Base-by-base conservation (phyloP, 2,113 vertebrate species). In the Oophaga pumilio region DNA sequence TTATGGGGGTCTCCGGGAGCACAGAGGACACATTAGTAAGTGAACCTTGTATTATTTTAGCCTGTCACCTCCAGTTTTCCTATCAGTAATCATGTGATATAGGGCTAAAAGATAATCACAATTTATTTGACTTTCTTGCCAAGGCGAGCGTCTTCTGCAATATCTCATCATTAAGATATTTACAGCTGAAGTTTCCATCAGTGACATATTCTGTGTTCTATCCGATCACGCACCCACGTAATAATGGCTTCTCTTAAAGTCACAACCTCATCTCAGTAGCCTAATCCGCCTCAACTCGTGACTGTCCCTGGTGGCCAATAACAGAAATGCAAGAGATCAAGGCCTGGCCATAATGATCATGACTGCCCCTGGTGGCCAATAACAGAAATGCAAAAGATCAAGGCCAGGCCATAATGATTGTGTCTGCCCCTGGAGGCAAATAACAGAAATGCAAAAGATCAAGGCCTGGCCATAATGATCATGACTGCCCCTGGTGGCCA, bases 61-160 rank as follows among this genome's bases (percentile, higher is more conserved):
- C 20, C 15, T 26, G 60, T 68, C 80, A 20, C 59, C 24, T 50
- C 10, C 6, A 11, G 59, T 82, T 64, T 59, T 5, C 60, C 18
- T 10, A 49, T 9, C 57, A 0, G 43, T 33, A 5, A 50, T 53
- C 12, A 43, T 17, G 14, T n/a, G 24, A 83, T 15, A 8, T 33
- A 14, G 15, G 22, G 68, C 28, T 9, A 85, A 76, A n/a, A 49
- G 10, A 10, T 57, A 12, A n/a, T 26, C 33, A 24, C 17, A 59
- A 77, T 85, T 64, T 77, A 85, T 85, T 77, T 50, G 59, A 85
- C 8, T 53, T 9, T 33, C 84, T 85, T 85, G 84, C 57, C 56
- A 85, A 52, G 49, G 62, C 49, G 53, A 60, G 33, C 62, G 17
- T 85, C 64, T 8, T 59, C 76, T 14, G 56, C 33, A 50, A 85